Conservation (phyloP, 2,888 invertebrate genomes). For the Labia minor region DNA sequence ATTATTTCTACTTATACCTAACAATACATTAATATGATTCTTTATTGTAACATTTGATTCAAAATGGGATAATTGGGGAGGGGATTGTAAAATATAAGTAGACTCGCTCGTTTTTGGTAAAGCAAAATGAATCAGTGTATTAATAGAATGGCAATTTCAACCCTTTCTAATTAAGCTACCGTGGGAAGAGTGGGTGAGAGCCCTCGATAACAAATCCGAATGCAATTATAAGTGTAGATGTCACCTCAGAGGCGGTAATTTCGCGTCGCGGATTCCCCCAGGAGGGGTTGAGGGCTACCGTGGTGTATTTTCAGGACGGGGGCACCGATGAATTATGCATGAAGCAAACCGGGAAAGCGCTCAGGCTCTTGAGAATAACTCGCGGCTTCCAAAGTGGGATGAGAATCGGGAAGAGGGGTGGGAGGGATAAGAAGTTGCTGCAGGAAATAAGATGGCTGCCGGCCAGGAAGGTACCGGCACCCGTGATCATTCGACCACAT, state of each 20-base stretch:
- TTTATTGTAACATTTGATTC: too few relatives aligned
- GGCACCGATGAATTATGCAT: background rate
- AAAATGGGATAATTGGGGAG: background rate
- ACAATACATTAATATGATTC: too few relatives aligned
- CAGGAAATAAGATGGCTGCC: constrained; percentile 5
- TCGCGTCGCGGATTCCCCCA: background rate
- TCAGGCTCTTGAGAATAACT: constrained; percentile 7
- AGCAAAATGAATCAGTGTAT: constrained; percentile 6
- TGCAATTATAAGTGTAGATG: constrained; percentile 13
- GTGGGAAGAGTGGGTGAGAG: background rate
- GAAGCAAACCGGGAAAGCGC: background rate
- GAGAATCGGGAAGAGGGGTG: too few relatives aligned
- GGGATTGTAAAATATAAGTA: background rate
- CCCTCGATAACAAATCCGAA: constrained; percentile 7
- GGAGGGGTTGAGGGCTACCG: too few relatives aligned
- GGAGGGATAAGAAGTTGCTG: background rate
- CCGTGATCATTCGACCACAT: constrained; percentile 1
- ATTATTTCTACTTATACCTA: too few relatives aligned
- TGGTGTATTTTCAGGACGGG: too few relatives aligned
- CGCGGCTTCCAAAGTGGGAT: background rate
- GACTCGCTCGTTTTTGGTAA: background rate
- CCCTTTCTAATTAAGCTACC: constrained; percentile 1
- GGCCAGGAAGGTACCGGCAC: constrained; percentile 1
- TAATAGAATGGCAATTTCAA: constrained; percentile 6
- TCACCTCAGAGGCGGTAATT: constrained; percentile 13